A percentile compares a stretch with the other conserved stretches of the same genome.
phyloP scores from a whole-genome alignment of 2,113 vertebrate genomes.

The Hepsetus odoe region DNA sequence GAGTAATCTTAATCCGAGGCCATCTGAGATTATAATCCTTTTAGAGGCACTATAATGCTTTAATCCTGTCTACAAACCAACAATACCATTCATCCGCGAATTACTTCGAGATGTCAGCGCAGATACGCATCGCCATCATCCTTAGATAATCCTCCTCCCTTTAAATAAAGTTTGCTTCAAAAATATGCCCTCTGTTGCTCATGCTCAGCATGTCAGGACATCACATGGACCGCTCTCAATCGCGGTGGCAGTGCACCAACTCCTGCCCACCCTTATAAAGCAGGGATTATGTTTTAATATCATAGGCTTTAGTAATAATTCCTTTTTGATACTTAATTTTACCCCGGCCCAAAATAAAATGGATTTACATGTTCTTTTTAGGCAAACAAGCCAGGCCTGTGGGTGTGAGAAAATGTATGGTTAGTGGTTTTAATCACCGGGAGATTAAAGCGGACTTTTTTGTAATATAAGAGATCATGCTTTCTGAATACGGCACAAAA shows the following conservation, averaged over 20 bases:
- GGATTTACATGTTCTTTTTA: constrained; percentile 37
- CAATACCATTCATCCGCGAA: constrained; percentile 35
- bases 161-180: constrained; percentile 33
- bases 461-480: constrained; percentile 10
- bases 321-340: constrained; percentile 65
- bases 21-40: constrained; percentile 71
- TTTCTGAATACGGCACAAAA: constrained; percentile 18
- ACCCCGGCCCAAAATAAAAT: constrained; percentile 56
- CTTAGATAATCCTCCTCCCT: constrained; percentile 27
- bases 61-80: constrained; percentile 66
- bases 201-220: not conserved
- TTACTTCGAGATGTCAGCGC: not conserved
- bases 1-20: constrained; percentile 47
- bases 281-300: constrained; percentile 78
- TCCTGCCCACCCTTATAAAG: constrained; percentile 59
- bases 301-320: constrained; percentile 67
- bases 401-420: constrained; percentile 30
- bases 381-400: constrained; percentile 29
- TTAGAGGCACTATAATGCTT: constrained; percentile 62
- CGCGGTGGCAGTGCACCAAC: constrained; percentile 55
- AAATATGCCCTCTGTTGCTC: not conserved
- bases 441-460: constrained; percentile 16
- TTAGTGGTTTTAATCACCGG: constrained; percentile 42
- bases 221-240: constrained; percentile 41
- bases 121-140: constrained; percentile 13